A percentile compares a stretch with the other conserved stretches of the same genome.
Conservation (phyloP, 2,113 vertebrate genomes). For the Hippocampus abdominalis region DNA sequence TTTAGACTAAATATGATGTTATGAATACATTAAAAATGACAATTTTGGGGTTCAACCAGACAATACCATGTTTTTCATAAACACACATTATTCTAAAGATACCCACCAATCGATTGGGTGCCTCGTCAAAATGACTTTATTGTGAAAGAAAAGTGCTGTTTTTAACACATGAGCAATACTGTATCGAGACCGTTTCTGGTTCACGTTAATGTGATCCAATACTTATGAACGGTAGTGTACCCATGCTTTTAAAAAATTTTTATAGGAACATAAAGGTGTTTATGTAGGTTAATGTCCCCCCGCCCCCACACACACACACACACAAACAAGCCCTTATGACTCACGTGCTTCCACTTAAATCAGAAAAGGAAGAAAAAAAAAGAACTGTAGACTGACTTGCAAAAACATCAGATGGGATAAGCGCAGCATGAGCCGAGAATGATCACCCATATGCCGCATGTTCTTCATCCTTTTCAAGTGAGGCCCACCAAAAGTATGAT, state of each 20-base stretch:
- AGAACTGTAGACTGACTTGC: slow-evolving; percentile 15
- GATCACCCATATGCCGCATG: slow-evolving; percentile 3
- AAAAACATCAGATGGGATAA: slow-evolving; percentile 3
- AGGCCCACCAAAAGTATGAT: not conserved
- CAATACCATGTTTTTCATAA: too few species aligned
- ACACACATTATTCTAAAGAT: too few species aligned
- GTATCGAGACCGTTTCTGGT: too few species aligned
- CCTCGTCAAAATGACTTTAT: not conserved
- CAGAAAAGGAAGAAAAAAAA: not conserved
- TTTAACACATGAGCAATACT: too few species aligned
- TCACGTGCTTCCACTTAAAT: not conserved
- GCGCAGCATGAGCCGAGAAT: slow-evolving; percentile 1
- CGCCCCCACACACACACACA: too few species aligned
- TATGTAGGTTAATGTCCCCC: not conserved
- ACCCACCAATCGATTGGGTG: too few species aligned
- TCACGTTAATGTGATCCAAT: not conserved
- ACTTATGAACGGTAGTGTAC: not conserved
- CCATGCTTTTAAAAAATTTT: too few species aligned
- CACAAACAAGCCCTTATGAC: not conserved
- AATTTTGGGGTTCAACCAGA: too few species aligned
- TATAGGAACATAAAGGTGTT: not conserved
- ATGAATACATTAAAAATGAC: not conserved
- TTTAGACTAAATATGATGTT: not conserved
- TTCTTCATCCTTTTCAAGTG: not conserved
- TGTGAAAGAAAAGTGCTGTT: not conserved